Percentiles rank a stretch among this genome's conserved stretches.
Evolutionary conservation across 2,113 vertebrate species (phyloP).

Genomic region (Casuarius casuarius): DNA sequence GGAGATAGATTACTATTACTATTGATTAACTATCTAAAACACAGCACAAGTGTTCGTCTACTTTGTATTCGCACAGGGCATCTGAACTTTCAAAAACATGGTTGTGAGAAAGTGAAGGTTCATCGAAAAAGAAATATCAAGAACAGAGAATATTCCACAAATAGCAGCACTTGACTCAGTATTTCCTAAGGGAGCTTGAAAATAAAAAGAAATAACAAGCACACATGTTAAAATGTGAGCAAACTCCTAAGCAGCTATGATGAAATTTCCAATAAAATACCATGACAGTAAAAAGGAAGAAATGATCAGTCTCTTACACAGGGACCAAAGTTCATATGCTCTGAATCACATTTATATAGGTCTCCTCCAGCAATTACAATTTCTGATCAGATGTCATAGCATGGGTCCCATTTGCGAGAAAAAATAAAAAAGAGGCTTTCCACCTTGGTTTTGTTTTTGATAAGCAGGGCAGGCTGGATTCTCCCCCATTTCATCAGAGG

Average conservation of each 20-base stretch:
- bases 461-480: neutral
- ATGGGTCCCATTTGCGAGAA: neutral
- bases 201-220: neutral
- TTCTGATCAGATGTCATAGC: neutral
- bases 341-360: fast-evolving
- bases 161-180: neutral
- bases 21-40: neutral
- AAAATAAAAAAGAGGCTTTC: neutral
- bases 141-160: neutral
- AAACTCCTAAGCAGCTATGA: neutral
- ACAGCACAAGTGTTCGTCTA: neutral
- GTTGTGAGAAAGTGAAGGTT: neutral
- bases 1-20: neutral
- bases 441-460: neutral
- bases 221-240: neutral
- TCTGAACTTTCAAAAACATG: neutral
- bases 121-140: neutral
- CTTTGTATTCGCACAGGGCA: neutral
- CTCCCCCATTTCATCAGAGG: neutral
- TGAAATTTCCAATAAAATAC: neutral
- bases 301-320: neutral
- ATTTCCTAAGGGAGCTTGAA: neutral
- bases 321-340: neutral
- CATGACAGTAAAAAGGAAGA: neutral
- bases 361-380: neutral